Evolutionary conservation across 1,140 invertebrate species (phyloP).

Genomic region (Lepidurus arcticus): DNA sequence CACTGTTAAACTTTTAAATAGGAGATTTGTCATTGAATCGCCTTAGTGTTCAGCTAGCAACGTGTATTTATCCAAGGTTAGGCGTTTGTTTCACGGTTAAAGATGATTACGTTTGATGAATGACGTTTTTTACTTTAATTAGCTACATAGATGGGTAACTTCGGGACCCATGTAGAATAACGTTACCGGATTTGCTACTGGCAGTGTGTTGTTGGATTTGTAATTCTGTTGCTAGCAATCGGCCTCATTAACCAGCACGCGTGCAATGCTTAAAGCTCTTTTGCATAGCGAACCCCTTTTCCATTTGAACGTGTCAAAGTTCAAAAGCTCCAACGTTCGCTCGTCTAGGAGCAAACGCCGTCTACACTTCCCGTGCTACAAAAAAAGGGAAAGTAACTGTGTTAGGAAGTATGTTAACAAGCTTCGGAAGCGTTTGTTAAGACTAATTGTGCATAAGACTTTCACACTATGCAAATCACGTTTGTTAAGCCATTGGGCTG

Average conservation of each 20-base stretch:
- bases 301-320: constrained; percentile 14
- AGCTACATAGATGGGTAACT: too few relatives aligned
- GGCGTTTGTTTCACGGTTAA: too few relatives aligned
- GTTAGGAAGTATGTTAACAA: not conserved
- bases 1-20: too few relatives aligned
- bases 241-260: constrained; percentile 6
- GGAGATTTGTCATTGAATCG: too few relatives aligned
- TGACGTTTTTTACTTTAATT: too few relatives aligned
- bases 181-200: not conserved
- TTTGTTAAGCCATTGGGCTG: not conserved
- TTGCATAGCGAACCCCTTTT: not conserved
- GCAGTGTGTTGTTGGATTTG: not conserved
- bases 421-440: constrained; percentile 7
- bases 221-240: not conserved
- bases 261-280: not conserved
- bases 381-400: not conserved
- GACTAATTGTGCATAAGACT: constrained; percentile 3
- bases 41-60: too few relatives aligned
- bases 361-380: not conserved
- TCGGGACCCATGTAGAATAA: too few relatives aligned
- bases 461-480: not conserved
- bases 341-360: not conserved
- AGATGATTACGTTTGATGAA: too few relatives aligned
- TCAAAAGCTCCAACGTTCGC: not conserved
- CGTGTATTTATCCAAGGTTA: too few relatives aligned